phyloP scores from a whole-genome alignment of 1,140 invertebrate genomes.

The Drosophila lacteicornis region DNA sequence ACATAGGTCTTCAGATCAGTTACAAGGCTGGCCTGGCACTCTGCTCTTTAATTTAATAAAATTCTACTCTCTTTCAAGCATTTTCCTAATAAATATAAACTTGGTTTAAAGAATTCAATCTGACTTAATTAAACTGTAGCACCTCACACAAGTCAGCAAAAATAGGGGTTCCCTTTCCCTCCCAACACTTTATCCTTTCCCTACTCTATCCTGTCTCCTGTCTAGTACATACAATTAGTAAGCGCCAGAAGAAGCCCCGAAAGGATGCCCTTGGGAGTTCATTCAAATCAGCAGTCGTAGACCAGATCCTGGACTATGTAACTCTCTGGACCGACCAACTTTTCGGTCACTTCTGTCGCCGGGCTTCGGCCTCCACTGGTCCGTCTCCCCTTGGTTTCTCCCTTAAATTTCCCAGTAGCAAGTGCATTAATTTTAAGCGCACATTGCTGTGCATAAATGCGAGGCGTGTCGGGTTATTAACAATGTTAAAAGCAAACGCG shows the following conservation, averaged over 20 bases:
- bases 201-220: neutral
- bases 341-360: constrained; percentile 71
- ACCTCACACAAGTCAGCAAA: constrained; percentile 28
- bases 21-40: no score
- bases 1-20: neutral
- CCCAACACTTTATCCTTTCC: neutral
- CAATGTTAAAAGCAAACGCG: constrained; percentile 77
- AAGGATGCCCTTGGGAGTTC: constrained; percentile 17
- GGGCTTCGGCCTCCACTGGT: constrained; percentile 12
- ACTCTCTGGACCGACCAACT: constrained; percentile 34
- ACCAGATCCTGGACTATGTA: constrained; percentile 20
- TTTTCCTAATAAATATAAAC: neutral
- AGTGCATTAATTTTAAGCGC: constrained; percentile 82
- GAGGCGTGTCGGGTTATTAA: constrained; percentile 80
- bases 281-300: constrained; percentile 39
- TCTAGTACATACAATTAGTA: constrained; percentile 69
- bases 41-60: neutral
- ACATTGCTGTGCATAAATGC: constrained; percentile 80
- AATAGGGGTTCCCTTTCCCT: neutral
- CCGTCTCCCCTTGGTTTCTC: neutral
- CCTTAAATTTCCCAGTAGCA: constrained; percentile 39
- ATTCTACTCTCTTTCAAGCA: no score
- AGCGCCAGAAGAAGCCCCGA: constrained; percentile 34
- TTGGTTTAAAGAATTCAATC: neutral
- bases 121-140: constrained; percentile 36